A percentile compares a stretch with the other conserved stretches of the same genome.
Conservation (phyloP, 2,113 vertebrate species). For the Rhea pennata region DNA sequence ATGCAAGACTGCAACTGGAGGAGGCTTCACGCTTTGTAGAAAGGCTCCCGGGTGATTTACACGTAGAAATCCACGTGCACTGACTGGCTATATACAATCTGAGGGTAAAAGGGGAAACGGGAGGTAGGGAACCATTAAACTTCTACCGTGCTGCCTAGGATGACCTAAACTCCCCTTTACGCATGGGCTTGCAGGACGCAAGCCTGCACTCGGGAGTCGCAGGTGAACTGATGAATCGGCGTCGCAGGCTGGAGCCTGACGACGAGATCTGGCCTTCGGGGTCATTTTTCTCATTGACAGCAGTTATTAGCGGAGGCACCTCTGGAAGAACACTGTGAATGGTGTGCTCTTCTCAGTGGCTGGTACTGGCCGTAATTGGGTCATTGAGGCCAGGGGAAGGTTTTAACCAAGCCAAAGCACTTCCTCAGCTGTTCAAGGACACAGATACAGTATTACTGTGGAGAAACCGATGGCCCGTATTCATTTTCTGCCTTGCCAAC, state of each 20-base stretch:
- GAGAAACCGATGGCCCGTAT: background rate
- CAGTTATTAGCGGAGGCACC: background rate
- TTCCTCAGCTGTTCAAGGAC: background rate
- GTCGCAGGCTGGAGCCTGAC: background rate
- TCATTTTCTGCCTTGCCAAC: background rate
- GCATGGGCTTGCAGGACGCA: background rate
- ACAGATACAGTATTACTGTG: fast-evolving
- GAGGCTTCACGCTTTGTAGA: background rate
- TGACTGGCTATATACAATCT: background rate
- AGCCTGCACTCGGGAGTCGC: background rate
- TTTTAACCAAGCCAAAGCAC: background rate
- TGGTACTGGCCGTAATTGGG: background rate
- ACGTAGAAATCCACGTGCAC: background rate
- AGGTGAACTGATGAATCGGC: background rate
- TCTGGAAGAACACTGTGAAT: background rate
- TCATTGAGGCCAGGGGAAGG: background rate
- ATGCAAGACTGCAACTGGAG: background rate
- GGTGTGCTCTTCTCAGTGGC: background rate
- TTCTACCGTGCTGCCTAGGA: background rate
- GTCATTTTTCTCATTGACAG: background rate
- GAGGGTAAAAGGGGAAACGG: background rate
- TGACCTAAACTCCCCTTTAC: background rate
- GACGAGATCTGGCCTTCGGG: background rate
- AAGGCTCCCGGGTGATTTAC: background rate
- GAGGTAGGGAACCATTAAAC: background rate